These are phyloP conservation scores for Himalopsyche japonica DNA, from an alignment of 2,888 invertebrate genomes.

Conservation along the genomic window DNA sequence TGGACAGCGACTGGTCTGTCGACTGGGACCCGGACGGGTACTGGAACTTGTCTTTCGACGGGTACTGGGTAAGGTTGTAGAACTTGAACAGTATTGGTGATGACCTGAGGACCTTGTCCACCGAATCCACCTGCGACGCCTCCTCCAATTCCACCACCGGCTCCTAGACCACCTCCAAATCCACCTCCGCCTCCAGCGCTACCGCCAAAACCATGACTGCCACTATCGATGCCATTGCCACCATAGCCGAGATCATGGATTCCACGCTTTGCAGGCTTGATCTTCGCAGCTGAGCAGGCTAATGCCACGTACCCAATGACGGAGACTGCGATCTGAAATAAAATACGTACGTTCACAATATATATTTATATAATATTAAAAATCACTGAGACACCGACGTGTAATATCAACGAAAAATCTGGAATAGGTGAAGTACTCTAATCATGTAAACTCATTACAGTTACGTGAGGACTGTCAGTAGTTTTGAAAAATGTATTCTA, in stretches of 20 bases:
- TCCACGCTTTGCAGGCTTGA: constrained; percentile 33
- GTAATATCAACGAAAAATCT: too few species aligned
- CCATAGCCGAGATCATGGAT: constrained; percentile 13
- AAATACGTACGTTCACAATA: background rate
- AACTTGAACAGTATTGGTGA: constrained; percentile 57
- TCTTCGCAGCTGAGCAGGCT: constrained; percentile 1
- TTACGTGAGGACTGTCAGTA: too few species aligned
- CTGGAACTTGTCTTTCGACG: too few species aligned
- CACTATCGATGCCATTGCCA: background rate
- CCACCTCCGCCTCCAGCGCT: background rate
- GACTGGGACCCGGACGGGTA: too few species aligned
- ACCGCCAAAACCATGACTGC: too few species aligned
- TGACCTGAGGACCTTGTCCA: background rate
- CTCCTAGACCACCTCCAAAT: background rate
- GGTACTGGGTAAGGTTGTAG: constrained; percentile 58
- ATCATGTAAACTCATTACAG: too few species aligned
- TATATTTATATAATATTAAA: background rate
- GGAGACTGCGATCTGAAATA: background rate
- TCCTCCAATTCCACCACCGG: background rate
- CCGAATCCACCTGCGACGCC: background rate
- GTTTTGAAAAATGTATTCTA: too few species aligned
- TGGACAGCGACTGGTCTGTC: too few species aligned
- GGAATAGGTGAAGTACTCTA: too few species aligned
- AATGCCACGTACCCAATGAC: background rate
- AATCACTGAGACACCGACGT: background rate